Conservation (phyloP, 2,113 vertebrate genomes). For the Heterotis niloticus region DNA sequence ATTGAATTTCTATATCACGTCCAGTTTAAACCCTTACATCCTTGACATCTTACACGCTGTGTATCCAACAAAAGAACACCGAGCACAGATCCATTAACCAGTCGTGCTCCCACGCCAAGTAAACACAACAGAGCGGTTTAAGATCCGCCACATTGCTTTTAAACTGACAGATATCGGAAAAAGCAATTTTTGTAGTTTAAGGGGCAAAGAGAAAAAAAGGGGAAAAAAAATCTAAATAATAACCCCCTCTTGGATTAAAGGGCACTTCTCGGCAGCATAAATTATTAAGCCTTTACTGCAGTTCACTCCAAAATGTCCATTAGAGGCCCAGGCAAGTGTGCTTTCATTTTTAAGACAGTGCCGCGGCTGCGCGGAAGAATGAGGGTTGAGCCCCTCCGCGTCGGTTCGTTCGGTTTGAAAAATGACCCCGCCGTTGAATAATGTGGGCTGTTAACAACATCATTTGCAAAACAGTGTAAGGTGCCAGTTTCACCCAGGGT, state of each 20-base stretch:
- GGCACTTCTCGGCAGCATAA: neutral
- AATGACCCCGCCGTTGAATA: neutral
- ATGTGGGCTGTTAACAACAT: neutral
- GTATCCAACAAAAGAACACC: no score
- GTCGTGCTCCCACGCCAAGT: no score
- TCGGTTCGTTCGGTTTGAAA: slow-evolving; percentile 4
- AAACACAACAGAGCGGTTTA: neutral
- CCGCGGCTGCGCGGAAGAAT: no score
- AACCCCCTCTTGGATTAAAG: neutral
- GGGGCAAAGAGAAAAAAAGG: neutral
- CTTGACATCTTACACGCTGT: no score
- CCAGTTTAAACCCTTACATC: no score
- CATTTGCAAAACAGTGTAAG: slow-evolving; percentile 18
- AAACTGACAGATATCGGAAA: neutral
- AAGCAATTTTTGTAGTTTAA: neutral
- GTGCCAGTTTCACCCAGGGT: slow-evolving; percentile 18
- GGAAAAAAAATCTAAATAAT: neutral
- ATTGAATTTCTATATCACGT: no score
- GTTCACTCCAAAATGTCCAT: neutral
- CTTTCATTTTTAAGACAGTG: neutral
- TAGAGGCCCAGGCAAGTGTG: neutral
- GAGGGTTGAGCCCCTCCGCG: neutral
- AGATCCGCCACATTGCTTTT: neutral
- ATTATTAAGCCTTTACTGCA: neutral
- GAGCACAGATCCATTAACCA: no score